These are phyloP conservation scores for Plemyria rubiginata DNA, from an alignment of 2,888 invertebrate species.

Conservation along the genomic window DNA sequence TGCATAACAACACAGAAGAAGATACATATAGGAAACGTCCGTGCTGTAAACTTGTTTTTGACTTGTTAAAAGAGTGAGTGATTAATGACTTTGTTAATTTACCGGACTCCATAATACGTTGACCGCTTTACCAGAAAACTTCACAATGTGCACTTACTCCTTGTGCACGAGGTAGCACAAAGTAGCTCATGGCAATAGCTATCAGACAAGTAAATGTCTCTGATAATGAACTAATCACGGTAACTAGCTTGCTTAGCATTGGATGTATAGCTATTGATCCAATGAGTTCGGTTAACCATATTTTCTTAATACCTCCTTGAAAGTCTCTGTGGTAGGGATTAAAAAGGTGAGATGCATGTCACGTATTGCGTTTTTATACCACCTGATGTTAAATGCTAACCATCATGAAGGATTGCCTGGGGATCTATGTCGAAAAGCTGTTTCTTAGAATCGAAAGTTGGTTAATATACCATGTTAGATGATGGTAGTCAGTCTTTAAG, in stretches of 20 bases:
- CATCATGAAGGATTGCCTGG: too few species aligned
- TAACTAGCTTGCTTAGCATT: neutral
- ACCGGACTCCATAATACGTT: neutral
- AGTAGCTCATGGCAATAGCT: slow-evolving; percentile 18
- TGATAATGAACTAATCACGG: slow-evolving; percentile 10
- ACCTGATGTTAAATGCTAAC: too few species aligned
- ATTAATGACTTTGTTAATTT: neutral
- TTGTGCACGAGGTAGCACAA: slow-evolving; percentile 5
- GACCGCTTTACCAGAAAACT: neutral
- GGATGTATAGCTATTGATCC: neutral
- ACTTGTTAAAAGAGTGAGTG: neutral
- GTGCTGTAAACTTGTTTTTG: too few species aligned
- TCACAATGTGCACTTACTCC: slow-evolving; percentile 12
- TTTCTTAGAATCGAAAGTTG: too few species aligned
- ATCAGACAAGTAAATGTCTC: slow-evolving; percentile 4
- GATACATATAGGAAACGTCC: too few species aligned
- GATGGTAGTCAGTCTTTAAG: too few species aligned
- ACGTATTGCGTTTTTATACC: too few species aligned
- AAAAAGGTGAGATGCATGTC: too few species aligned
- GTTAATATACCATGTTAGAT: too few species aligned
- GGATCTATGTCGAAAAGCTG: too few species aligned
- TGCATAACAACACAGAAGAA: too few species aligned
- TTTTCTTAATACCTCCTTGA: neutral
- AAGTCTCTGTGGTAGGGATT: too few species aligned
- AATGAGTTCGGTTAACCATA: neutral